Percentiles rank a stretch among this genome's conserved stretches.
These are phyloP conservation scores for Glandiceps talaboti DNA, from an alignment of 53 echinoderm and acorn worm species.

Conservation along the genomic window DNA sequence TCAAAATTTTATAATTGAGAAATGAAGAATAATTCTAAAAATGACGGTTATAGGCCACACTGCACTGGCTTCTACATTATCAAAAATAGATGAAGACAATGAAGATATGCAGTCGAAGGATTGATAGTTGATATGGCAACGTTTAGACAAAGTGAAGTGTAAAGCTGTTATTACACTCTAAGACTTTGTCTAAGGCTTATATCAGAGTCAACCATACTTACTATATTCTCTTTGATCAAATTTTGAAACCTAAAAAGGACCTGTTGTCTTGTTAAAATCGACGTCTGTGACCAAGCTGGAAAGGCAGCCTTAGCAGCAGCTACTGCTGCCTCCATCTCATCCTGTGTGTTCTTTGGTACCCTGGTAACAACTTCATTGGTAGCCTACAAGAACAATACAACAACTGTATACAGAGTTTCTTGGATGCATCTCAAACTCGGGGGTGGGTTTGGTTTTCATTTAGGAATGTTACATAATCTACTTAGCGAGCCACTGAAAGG, in stretches of 20 bases:
- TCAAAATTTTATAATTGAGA: no score
- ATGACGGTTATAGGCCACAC: no score
- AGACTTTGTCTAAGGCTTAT: no score
- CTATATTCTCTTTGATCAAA: conserved; percentile 80
- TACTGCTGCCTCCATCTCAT: conserved; percentile 77
- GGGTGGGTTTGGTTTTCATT: not conserved
- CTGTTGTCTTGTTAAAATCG: conserved; percentile 72
- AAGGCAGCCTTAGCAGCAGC: conserved; percentile 56
- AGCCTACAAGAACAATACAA: conserved; percentile 28
- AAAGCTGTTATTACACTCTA: no score
- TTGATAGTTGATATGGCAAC: no score
- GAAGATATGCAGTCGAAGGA: no score
- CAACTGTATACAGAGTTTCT: not conserved
- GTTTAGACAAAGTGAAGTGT: no score
- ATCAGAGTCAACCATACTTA: not conserved
- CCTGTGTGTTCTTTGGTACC: conserved; percentile 73
- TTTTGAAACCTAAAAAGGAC: conserved; percentile 81
- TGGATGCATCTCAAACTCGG: not conserved
- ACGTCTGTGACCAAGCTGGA: conserved; percentile 40
- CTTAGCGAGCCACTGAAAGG: no score
- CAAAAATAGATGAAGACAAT: no score
- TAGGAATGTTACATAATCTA: no score
- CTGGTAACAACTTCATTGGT: conserved; percentile 87
- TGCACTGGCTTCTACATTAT: no score
- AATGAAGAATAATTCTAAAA: no score